Conservation (phyloP, 2,888 invertebrate genomes). For the Oegoconia quadripuncta region DNA sequence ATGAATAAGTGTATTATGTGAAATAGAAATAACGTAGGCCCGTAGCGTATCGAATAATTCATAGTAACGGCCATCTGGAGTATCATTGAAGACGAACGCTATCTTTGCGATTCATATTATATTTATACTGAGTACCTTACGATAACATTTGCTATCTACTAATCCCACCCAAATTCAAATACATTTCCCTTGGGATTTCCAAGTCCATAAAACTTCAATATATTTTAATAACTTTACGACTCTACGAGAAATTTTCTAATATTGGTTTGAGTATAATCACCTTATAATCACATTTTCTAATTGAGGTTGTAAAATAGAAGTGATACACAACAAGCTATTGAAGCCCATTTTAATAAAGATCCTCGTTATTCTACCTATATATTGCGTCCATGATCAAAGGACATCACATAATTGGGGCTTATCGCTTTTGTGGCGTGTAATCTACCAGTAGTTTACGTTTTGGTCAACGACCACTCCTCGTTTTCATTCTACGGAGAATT, state of each 20-base stretch:
- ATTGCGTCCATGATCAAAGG: background rate
- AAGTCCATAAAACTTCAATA: too few relatives aligned
- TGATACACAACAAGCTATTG: too few relatives aligned
- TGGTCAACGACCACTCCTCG: slow-evolving; percentile 17
- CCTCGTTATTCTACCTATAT: too few relatives aligned
- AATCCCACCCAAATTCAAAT: too few relatives aligned
- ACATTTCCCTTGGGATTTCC: too few relatives aligned
- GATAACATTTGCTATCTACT: too few relatives aligned
- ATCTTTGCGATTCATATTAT: slow-evolving; percentile 28
- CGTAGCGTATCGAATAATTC: slow-evolving; percentile 29
- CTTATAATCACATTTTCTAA: too few relatives aligned
- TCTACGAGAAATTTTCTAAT: too few relatives aligned
- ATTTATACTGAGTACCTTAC: slow-evolving; percentile 15
- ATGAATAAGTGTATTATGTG: slow-evolving; percentile 7
- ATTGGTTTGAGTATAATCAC: too few relatives aligned
- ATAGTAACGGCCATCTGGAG: slow-evolving; percentile 29
- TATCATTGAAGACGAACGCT: slow-evolving; percentile 23
- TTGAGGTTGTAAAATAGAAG: too few relatives aligned
- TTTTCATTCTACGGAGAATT: slow-evolving; percentile 22
- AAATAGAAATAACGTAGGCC: slow-evolving; percentile 12
- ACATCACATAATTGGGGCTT: background rate
- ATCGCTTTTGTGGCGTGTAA: slow-evolving; percentile 18
- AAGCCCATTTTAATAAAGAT: too few relatives aligned
- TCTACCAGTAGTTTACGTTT: slow-evolving; percentile 24
- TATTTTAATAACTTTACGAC: too few relatives aligned